These are phyloP conservation scores for Macroramphosus scolopax DNA, from an alignment of 2,797 vertebrate species.

Conservation along the genomic window DNA sequence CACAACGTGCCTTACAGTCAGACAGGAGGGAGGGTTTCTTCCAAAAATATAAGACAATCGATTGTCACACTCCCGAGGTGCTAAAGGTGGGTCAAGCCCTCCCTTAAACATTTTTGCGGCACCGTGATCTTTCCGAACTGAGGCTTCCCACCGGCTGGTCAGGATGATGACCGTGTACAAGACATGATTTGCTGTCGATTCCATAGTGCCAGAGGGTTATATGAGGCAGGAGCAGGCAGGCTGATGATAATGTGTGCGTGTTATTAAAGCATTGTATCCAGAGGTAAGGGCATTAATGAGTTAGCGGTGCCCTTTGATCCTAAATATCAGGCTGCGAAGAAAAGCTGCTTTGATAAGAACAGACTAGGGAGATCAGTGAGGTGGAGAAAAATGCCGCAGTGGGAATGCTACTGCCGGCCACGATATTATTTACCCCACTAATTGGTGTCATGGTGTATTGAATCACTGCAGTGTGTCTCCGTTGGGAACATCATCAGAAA, in stretches of 20 bases:
- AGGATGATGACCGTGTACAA: conserved; percentile 25
- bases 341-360: conserved; percentile 56
- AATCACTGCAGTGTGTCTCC: conserved; percentile 29
- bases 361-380: conserved; percentile 28
- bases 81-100: conserved; percentile 3
- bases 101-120: not conserved
- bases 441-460: conserved; percentile 64
- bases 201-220: conserved; percentile 23
- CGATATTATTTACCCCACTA: conserved; percentile 64
- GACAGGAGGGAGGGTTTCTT: conserved; percentile 16
- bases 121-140: conserved; percentile 5
- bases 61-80: conserved; percentile 27
- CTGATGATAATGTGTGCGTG: conserved; percentile 36
- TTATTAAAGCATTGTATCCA: conserved; percentile 34
- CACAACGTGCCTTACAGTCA: conserved; percentile 1
- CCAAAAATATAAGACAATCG: conserved; percentile 37
- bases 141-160: conserved; percentile 2
- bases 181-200: conserved; percentile 30
- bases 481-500: conserved; percentile 26
- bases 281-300: conserved; percentile 34
- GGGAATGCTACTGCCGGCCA: conserved; percentile 30
- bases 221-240: conserved; percentile 20
- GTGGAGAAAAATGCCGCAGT: conserved; percentile 27
- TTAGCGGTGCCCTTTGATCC: conserved; percentile 51
- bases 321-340: conserved; percentile 42